Evolutionary conservation across 2,888 invertebrate species (phyloP).

Genomic region (Electrophaes corylata): DNA sequence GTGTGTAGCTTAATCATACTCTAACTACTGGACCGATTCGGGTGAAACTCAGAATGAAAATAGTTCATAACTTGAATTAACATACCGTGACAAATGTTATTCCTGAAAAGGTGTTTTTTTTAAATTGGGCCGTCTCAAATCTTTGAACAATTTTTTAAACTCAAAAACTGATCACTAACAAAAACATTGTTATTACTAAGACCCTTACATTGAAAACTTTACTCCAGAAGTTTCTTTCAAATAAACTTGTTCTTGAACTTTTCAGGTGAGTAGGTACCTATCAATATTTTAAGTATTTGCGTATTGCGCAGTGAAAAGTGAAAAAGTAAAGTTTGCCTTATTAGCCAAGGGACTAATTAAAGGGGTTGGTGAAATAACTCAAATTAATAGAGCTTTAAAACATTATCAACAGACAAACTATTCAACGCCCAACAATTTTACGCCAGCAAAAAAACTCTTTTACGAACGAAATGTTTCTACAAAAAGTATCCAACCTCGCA

Average conservation of each 20-base stretch:
- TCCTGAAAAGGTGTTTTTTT: too few relatives aligned
- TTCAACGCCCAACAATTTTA: constrained; percentile 44
- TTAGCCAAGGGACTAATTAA: constrained; percentile 32
- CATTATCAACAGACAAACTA: constrained; percentile 45
- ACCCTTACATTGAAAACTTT: background rate
- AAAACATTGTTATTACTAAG: background rate
- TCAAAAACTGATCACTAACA: background rate
- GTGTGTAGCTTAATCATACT: too few relatives aligned
- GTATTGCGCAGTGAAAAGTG: constrained; percentile 10
- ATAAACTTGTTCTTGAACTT: background rate
- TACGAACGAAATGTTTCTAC: constrained; percentile 56
- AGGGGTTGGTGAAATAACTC: constrained; percentile 29
- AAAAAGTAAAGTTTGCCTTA: constrained; percentile 29
- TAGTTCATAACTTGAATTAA: too few relatives aligned
- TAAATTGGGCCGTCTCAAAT: too few relatives aligned
- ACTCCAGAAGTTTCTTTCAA: background rate
- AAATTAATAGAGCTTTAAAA: constrained; percentile 36
- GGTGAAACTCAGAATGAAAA: too few relatives aligned
- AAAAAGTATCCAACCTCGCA: constrained; percentile 66
- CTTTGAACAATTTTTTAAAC: background rate
- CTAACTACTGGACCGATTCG: too few relatives aligned
- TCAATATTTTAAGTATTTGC: background rate
- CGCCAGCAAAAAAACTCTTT: constrained; percentile 49
- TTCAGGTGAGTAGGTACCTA: too few relatives aligned
- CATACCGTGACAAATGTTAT: too few relatives aligned